Percentiles rank a stretch among this genome's conserved stretches.
phyloP scores from a whole-genome alignment of 2,888 invertebrate species.

The Calameuta idolon region DNA sequence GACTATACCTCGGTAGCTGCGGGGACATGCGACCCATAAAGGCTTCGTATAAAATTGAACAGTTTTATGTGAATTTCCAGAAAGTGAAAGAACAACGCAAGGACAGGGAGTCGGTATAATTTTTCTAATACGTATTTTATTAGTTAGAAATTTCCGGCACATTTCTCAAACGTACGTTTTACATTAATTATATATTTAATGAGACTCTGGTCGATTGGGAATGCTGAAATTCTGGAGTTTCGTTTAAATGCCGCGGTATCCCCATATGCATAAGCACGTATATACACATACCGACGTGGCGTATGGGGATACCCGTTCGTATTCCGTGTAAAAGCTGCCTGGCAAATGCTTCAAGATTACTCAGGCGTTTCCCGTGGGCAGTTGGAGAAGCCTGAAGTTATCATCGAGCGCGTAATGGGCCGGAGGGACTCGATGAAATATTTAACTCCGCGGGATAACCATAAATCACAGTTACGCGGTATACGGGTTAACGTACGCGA shows the following conservation, averaged over 20 bases:
- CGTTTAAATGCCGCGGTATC: not conserved
- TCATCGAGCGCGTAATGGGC: not conserved
- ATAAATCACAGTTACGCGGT: not conserved
- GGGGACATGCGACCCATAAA: not conserved
- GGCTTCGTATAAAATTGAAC: not conserved
- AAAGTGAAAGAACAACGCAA: not conserved
- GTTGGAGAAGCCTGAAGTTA: not conserved
- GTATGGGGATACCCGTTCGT: not conserved
- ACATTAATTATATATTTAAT: not conserved
- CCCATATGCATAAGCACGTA: not conserved
- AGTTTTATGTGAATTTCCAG: not conserved
- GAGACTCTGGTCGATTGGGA: not conserved
- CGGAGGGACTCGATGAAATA: not conserved
- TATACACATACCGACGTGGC: not conserved
- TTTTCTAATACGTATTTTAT: not conserved
- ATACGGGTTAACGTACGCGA: not conserved
- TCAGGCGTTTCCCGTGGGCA: not conserved
- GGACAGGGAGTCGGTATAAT: not conserved
- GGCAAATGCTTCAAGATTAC: not conserved
- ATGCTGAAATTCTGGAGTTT: not conserved
- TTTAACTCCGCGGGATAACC: not conserved
- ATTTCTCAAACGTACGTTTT: not conserved
- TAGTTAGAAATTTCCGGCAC: not conserved
- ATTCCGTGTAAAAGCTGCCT: not conserved
- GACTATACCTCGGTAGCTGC: not conserved